A percentile compares a stretch with the other conserved stretches of the same genome.
These are phyloP conservation scores for Melanophora roralis DNA, from an alignment of 2,888 invertebrate genomes.

Conservation along the genomic window DNA sequence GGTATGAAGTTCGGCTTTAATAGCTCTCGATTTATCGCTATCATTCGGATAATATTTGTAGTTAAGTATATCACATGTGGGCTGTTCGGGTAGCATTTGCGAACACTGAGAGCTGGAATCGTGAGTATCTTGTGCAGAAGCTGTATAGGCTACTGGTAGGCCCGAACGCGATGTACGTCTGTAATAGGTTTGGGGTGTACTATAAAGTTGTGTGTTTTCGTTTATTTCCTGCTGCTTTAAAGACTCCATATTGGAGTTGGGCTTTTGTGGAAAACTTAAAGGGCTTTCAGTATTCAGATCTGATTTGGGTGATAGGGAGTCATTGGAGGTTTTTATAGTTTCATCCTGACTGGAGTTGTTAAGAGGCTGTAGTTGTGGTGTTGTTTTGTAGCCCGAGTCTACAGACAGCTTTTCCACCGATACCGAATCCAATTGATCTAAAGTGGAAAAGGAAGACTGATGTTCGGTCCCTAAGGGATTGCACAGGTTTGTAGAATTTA, in stretches of 20 bases:
- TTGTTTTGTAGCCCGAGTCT: conserved; percentile 76
- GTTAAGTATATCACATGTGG: conserved; percentile 75
- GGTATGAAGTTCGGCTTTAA: conserved; percentile 73
- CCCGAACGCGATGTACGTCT: conserved; percentile 73
- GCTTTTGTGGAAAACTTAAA: conserved; percentile 26
- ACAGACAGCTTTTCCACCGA: conserved; percentile 75
- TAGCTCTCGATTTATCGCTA: conserved; percentile 71
- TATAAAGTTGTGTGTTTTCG: conserved; percentile 35
- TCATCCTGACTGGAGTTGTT: conserved; percentile 62
- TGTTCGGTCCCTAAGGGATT: conserved; percentile 70
- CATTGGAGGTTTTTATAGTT: conserved; percentile 70
- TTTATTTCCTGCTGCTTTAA: background rate
- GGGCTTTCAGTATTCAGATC: conserved; percentile 64
- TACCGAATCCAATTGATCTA: conserved; percentile 73
- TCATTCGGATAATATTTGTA: conserved; percentile 75
- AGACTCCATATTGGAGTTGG: conserved; percentile 1
- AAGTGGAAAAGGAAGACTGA: conserved; percentile 70
- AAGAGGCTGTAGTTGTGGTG: conserved; percentile 68
- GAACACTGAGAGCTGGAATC: conserved; percentile 56
- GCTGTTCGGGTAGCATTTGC: conserved; percentile 68
- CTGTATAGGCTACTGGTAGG: conserved; percentile 71
- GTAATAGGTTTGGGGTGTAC: conserved; percentile 68
- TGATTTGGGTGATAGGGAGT: conserved; percentile 72
- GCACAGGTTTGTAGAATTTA: conserved; percentile 59
- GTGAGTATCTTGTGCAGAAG: conserved; percentile 61